phyloP scores from a whole-genome alignment of 2,113 vertebrate species.

The Rhinoderma darwinii region DNA sequence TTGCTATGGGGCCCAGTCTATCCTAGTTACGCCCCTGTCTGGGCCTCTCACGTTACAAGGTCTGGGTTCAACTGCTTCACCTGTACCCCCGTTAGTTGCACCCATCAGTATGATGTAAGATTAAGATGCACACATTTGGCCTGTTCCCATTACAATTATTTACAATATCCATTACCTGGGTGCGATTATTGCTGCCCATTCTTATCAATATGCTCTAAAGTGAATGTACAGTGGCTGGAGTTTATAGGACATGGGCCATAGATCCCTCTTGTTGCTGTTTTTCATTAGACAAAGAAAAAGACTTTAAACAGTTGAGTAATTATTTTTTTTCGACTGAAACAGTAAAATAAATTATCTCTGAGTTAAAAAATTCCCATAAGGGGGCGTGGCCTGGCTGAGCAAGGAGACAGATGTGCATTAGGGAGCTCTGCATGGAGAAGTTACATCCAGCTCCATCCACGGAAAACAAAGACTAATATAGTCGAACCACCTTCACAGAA shows the following conservation, averaged over 20 bases:
- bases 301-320: conserved; percentile 31
- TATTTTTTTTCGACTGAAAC: conserved; percentile 26
- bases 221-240: background rate
- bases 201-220: background rate
- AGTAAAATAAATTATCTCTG: conserved; percentile 49
- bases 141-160: background rate
- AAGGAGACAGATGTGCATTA: too few species aligned
- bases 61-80: too few species aligned
- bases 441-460: too few species aligned
- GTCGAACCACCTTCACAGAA: too few species aligned
- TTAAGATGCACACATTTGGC: background rate
- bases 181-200: background rate
- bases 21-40: too few species aligned
- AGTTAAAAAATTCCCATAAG: conserved; percentile 30
- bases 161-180: background rate
- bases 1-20: too few species aligned
- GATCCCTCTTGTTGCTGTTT: conserved; percentile 22
- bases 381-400: too few species aligned
- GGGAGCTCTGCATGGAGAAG: too few species aligned
- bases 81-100: too few species aligned
- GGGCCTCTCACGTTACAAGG: too few species aligned
- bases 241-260: conserved; percentile 24
- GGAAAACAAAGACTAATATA: too few species aligned
- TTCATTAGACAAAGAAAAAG: conserved; percentile 40
- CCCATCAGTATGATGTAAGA: too few species aligned